A percentile compares a stretch with the other conserved stretches of the same genome.
Conservation (phyloP, 2,797 vertebrate genomes). For the Helostoma temminkii region DNA sequence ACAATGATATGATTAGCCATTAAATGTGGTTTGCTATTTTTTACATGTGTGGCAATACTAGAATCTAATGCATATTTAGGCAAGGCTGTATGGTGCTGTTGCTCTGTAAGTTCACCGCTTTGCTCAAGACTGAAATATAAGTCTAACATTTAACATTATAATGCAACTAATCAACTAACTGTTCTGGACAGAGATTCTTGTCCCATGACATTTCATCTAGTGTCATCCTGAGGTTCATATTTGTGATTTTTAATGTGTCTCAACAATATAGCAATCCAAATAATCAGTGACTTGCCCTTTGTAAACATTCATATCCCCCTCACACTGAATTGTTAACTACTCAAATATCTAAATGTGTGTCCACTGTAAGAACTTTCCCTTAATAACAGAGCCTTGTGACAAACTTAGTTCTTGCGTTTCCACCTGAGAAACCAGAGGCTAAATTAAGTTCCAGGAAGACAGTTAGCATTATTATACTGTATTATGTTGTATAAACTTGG, state of each 20-base stretch:
- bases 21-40: neutral
- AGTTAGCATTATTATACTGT: no score
- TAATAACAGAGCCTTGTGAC: neutral
- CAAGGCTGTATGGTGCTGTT: neutral
- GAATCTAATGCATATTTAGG: neutral
- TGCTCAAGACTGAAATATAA: neutral
- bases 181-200: neutral
- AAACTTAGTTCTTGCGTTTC: neutral
- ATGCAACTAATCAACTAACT: neutral
- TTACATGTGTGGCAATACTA: neutral
- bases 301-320: neutral
- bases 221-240: neutral
- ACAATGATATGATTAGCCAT: conserved; percentile 26
- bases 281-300: neutral
- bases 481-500: no score
- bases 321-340: neutral
- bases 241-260: neutral
- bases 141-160: neutral
- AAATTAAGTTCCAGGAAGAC: neutral
- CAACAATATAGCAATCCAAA: neutral
- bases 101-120: neutral
- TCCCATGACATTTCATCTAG: neutral
- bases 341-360: neutral
- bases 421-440: neutral
- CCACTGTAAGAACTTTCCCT: neutral